phyloP scores from a whole-genome alignment of 2,797 vertebrate genomes.

The Cichlasoma orientale region DNA sequence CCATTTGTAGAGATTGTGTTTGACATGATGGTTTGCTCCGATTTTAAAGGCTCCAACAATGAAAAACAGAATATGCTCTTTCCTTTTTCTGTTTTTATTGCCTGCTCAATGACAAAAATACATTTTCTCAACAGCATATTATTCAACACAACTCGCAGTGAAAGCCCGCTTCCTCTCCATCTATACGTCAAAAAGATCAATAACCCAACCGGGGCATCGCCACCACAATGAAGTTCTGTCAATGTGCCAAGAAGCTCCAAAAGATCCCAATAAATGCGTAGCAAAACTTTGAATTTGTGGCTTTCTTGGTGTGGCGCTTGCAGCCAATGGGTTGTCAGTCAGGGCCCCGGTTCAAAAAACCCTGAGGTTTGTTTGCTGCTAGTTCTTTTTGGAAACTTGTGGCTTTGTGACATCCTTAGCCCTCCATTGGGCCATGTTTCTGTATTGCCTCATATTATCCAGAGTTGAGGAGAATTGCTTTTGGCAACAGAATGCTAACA shows the following conservation, averaged over 20 bases:
- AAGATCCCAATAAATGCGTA: constrained; percentile 82
- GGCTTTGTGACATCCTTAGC: constrained; percentile 84
- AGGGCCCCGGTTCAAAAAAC: constrained; percentile 76
- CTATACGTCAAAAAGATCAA: constrained; percentile 74
- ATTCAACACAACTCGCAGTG: constrained; percentile 53
- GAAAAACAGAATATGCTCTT: constrained; percentile 54
- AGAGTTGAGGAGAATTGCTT: constrained; percentile 82
- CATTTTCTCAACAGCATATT: constrained; percentile 65
- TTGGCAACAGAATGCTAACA: constrained; percentile 80
- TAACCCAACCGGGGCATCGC: constrained; percentile 58
- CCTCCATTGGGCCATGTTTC: constrained; percentile 79
- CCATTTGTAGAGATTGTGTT: constrained; percentile 68
- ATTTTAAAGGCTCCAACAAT: constrained; percentile 60
- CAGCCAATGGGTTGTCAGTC: constrained; percentile 82
- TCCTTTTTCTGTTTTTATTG: not conserved
- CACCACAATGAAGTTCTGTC: constrained; percentile 72
- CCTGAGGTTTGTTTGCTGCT: constrained; percentile 83
- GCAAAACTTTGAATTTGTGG: constrained; percentile 85
- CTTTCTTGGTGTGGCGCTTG: constrained; percentile 79
- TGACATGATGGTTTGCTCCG: constrained; percentile 64
- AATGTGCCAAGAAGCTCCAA: constrained; percentile 73
- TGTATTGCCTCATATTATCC: constrained; percentile 85
- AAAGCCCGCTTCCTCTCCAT: constrained; percentile 65
- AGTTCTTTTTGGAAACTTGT: constrained; percentile 86
- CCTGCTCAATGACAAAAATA: constrained; percentile 46